Evolutionary conservation across 2,888 invertebrate genomes (phyloP), one percentile per base, ranked within the genome.

Genomic region (Bombyx huttoni): DNA sequence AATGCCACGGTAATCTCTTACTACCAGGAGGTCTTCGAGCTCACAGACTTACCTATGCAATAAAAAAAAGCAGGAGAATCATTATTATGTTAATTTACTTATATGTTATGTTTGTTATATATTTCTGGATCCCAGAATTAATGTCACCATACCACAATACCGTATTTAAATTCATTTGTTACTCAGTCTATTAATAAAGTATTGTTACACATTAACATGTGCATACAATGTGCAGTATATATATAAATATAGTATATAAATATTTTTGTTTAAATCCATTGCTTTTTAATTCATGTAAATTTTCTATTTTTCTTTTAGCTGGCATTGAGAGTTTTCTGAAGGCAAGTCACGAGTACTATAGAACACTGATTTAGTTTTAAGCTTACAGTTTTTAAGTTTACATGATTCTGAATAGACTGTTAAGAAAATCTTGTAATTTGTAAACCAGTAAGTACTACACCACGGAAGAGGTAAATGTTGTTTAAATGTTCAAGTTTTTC

Each of bases 291-390:
- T 40, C 40, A 12, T 40, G 40, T 40, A 2, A 8, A 3, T 40
- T 10, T 40, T 40, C 8, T 47, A 9, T 47, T 47, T 49, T 53
- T 51, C 52, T 60, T 60, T 52, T 61, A 64, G 63, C 53, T 64
- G 63, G 52, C 58, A 58, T 58, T 58, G 53, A 51, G 50, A 58
- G 58, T 56, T 58, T 60, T 58, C 57, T 56, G 49, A 48, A 54
- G 55, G 49, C 52, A 56, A 57, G 54, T 55, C 52, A 55, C 53
- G 54, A 56, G 56, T 60, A 54, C 54, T 55, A 55, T 47, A 51
- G 54, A 55, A 13, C 51, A 56, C 47, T 55, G 54, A 58, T 48
- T 52, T 55, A 58, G 40, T 40, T 40, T 40, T 40, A 40, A 40
- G 40, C 12, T 12, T 40, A 40, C 40, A 0, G 8, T 40, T 40